Base-by-base conservation (phyloP, 2,113 vertebrate species). In the Scomber colias region DNA sequence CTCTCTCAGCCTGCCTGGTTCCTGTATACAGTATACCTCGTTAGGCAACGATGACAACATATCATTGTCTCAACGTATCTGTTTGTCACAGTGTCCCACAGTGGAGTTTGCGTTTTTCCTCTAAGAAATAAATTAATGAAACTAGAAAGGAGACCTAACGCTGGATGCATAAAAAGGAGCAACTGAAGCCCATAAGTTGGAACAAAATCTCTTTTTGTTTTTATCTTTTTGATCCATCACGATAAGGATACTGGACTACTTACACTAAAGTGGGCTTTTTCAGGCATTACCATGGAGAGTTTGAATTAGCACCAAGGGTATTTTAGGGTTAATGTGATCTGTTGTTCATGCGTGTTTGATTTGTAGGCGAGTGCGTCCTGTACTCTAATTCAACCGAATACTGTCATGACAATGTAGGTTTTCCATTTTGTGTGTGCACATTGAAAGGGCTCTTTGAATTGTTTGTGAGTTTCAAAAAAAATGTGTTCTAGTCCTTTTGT, bases 401-500 rank as follows among this genome's bases (percentile, higher is more conserved):
- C 91, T 93, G 92, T 94, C 91, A 82, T 91, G 91, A 94, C 90
- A 86, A 89, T 92, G 77, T 92, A 91, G 91, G 92, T 92, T 94
- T 94, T 92, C 93, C 93, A 94, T 89, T 94, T 93, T 92, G 90
- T 93, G 94, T 95, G 94, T 95, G 94, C 94, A 95, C 93, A 94
- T 90, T 93, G 92, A 95, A 95, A 95, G 94, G 95, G 95, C 95
- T 95, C 92, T 95, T 91, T 92, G 92, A 95, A 93, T 90, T 89
- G 91, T 93, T 94, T 91, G 87, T 93, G 90, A 90, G 90, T 91
- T 83, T 30, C 69, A 87, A 90, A 87, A 84, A 81, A 87, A 87
- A 87, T 56, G 91, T 92, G 92, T 93, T 93, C 59, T 89, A 69
- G 90, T 94, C 93, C 92, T 94, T 92, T 93, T 94, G 87, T 94